Percentiles rank a stretch among this genome's conserved stretches.
phyloP scores from a whole-genome alignment of 1,140 invertebrate species.

The Listronotus oregonensis region DNA sequence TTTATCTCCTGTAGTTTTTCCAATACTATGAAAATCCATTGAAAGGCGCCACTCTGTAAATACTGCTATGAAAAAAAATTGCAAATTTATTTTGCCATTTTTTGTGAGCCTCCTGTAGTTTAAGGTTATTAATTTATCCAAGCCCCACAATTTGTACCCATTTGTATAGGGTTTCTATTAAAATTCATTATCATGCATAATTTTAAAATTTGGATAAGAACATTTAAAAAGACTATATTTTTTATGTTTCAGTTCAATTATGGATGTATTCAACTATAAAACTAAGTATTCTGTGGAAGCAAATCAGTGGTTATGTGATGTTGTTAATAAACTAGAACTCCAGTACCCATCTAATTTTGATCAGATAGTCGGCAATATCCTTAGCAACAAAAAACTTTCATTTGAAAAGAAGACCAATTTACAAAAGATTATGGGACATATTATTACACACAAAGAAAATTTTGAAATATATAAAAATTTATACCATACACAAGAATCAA shows the following conservation, averaged over 20 bases:
- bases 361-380: slow-evolving; percentile 55
- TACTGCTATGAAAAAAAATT: too few relatives aligned
- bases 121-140: too few relatives aligned
- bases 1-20: too few relatives aligned
- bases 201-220: too few relatives aligned
- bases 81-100: too few relatives aligned
- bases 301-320: slow-evolving; percentile 36
- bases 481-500: slow-evolving; percentile 66
- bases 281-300: slow-evolving; percentile 16
- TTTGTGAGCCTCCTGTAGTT: too few relatives aligned
- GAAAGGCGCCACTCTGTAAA: too few relatives aligned
- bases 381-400: slow-evolving; percentile 24
- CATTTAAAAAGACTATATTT: too few relatives aligned
- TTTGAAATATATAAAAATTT: slow-evolving; percentile 68
- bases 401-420: slow-evolving; percentile 33
- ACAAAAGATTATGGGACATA: slow-evolving; percentile 39
- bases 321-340: slow-evolving; percentile 42
- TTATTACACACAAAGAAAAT: slow-evolving; percentile 26
- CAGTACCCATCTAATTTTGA: slow-evolving; percentile 73
- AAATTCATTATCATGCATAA: too few relatives aligned
- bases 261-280: slow-evolving; percentile 45
- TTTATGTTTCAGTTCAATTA: neutral
- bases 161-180: too few relatives aligned
- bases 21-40: too few relatives aligned
- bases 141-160: too few relatives aligned